Conservation (phyloP, 2,888 invertebrate genomes). For the Leptinotarsa tumamoca region DNA sequence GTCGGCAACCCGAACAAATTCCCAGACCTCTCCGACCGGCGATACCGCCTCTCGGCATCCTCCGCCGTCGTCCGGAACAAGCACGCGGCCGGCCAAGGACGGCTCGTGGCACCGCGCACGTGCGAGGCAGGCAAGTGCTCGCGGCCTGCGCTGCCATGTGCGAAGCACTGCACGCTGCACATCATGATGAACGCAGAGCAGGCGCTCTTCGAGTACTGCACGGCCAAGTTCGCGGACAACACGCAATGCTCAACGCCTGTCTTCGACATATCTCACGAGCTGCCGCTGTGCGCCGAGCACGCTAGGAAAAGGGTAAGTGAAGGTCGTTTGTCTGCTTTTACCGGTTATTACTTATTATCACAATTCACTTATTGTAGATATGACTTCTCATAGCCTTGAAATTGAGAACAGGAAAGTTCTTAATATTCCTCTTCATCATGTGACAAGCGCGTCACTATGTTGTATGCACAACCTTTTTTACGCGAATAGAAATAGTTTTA, state of each 20-base stretch:
- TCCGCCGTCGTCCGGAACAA: conserved; percentile 26
- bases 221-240: conserved; percentile 83
- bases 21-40: conserved; percentile 46
- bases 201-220: conserved; percentile 78
- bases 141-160: conserved; percentile 77
- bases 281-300: conserved; percentile 89
- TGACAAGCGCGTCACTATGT: too few relatives aligned
- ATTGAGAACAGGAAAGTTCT: too few relatives aligned
- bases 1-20: conserved; percentile 65
- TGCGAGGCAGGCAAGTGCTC: conserved; percentile 57
- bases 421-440: too few relatives aligned
- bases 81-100: conserved; percentile 45
- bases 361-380: too few relatives aligned
- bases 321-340: not conserved
- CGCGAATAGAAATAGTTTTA: too few relatives aligned
- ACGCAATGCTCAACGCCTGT: conserved; percentile 84
- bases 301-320: conserved; percentile 78
- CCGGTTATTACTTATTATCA: too few relatives aligned
- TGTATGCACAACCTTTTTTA: too few relatives aligned
- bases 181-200: conserved; percentile 89
- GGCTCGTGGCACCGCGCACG: conserved; percentile 51
- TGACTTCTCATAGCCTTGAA: too few relatives aligned
- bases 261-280: conserved; percentile 81
- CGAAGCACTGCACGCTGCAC: conserved; percentile 86
- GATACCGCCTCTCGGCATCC: not conserved